phyloP scores from a whole-genome alignment of 2,113 vertebrate genomes.

The Spermophilus dauricus region DNA sequence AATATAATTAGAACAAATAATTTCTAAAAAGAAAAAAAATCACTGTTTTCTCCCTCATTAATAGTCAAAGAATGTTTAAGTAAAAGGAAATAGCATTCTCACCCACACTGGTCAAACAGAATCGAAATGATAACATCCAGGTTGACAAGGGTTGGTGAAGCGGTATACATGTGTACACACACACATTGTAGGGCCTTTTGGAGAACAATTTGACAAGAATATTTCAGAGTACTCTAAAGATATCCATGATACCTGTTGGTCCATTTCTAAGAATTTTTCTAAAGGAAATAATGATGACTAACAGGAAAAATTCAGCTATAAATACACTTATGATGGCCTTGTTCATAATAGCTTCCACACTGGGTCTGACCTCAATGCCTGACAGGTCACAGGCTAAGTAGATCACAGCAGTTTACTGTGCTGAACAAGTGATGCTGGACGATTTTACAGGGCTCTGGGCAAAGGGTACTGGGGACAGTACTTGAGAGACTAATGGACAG shows the following conservation, averaged over 20 bases:
- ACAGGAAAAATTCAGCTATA: background rate
- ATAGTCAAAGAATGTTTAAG: constrained; percentile 9
- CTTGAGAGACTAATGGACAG: background rate
- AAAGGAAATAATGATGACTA: background rate
- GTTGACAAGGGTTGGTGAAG: background rate
- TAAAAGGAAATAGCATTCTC: background rate
- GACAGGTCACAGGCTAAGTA: background rate
- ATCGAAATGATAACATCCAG: background rate
- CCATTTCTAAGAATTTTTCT: constrained; percentile 26
- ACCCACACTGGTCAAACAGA: background rate
- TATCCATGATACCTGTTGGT: background rate
- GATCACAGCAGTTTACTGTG: background rate
- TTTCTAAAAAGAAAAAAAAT: background rate
- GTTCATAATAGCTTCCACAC: background rate
- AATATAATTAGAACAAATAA: background rate
- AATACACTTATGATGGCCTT: background rate
- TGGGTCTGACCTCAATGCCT: background rate
- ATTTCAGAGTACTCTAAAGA: background rate
- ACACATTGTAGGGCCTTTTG: background rate
- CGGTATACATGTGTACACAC: too few relatives aligned
- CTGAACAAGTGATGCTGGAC: background rate
- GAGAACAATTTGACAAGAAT: constrained; percentile 20
- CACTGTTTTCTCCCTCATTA: background rate
- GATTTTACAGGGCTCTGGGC: background rate
- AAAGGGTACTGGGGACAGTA: background rate